These are phyloP conservation scores for Dryocosmus kuriphilus DNA, from an alignment of 2,888 invertebrate genomes.

Conservation along the genomic window DNA sequence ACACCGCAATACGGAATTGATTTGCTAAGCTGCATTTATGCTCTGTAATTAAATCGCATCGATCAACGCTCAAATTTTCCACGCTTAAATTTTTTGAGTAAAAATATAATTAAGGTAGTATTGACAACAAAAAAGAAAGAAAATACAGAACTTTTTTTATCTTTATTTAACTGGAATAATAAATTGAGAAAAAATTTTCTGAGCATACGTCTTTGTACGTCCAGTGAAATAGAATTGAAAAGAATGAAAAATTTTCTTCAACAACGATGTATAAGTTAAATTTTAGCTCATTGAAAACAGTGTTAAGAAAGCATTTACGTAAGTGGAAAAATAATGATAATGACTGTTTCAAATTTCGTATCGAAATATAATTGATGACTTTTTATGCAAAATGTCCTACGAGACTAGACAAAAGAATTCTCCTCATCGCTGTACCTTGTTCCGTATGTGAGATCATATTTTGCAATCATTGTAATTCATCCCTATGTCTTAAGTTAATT, in stretches of 20 bases:
- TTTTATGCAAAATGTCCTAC: slow-evolving; percentile 52
- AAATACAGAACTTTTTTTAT: neutral
- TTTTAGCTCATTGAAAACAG: slow-evolving; percentile 23
- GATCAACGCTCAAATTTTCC: slow-evolving; percentile 8
- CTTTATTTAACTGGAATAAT: no score
- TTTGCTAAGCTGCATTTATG: slow-evolving; percentile 4
- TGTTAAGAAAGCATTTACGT: slow-evolving; percentile 56
- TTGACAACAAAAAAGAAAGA: neutral
- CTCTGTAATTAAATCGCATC: neutral
- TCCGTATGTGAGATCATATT: slow-evolving; percentile 30
- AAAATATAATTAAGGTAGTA: neutral
- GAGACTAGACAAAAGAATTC: slow-evolving; percentile 25
- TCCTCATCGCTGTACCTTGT: slow-evolving; percentile 14
- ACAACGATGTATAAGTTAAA: slow-evolving; percentile 5
- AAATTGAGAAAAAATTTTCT: slow-evolving; percentile 2
- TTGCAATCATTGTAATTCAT: slow-evolving; percentile 40
- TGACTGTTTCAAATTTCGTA: slow-evolving; percentile 32
- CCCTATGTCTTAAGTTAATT: slow-evolving; percentile 45
- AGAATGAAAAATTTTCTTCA: slow-evolving; percentile 43
- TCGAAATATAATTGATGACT: slow-evolving; percentile 44
- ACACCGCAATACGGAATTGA: neutral
- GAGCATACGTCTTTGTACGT: slow-evolving; percentile 24
- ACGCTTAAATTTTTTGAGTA: neutral
- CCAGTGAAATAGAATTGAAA: slow-evolving; percentile 14
- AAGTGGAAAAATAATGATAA: slow-evolving; percentile 44